These are phyloP conservation scores for Neopipo cinnamomea DNA, from an alignment of 2,113 vertebrate species.

Conservation along the genomic window DNA sequence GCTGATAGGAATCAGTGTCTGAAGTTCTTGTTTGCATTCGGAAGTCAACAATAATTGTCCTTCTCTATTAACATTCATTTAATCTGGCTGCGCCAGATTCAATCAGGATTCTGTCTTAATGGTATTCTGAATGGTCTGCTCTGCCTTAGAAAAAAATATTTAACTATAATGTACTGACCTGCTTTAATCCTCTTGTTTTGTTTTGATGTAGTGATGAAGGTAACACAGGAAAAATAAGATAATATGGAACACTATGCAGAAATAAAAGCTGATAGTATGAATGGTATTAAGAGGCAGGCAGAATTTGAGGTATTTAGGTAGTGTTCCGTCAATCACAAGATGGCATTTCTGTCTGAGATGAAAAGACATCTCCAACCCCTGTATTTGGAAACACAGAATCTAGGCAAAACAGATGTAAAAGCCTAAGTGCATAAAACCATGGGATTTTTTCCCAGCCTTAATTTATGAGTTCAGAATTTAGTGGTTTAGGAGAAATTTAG, in stretches of 20 bases:
- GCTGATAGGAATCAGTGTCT: slow-evolving; percentile 66
- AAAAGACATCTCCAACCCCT: not conserved
- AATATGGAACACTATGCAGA: slow-evolving; percentile 1
- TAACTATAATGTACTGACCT: slow-evolving; percentile 33
- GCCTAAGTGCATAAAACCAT: not conserved
- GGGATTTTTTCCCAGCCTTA: not conserved
- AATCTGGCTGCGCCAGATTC: slow-evolving; percentile 62
- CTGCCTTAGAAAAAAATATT: slow-evolving; percentile 58
- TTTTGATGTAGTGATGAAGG: slow-evolving; percentile 17
- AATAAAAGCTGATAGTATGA: not conserved
- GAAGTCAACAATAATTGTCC: slow-evolving; percentile 70
- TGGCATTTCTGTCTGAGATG: not conserved
- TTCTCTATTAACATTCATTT: slow-evolving; percentile 70
- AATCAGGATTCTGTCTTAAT: slow-evolving; percentile 34
- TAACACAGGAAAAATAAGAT: not conserved
- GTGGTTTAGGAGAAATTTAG: not conserved
- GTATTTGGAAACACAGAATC: not conserved
- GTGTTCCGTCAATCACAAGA: not conserved
- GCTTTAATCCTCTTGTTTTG: slow-evolving; percentile 58
- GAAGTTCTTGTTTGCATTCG: slow-evolving; percentile 73
- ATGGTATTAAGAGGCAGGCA: not conserved
- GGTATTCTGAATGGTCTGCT: slow-evolving; percentile 39
- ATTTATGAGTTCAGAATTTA: slow-evolving; percentile 10
- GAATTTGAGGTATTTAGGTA: not conserved
- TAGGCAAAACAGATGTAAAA: not conserved